Base-by-base conservation (phyloP, 2,888 invertebrate genomes). In the Aporophyla nigra region DNA sequence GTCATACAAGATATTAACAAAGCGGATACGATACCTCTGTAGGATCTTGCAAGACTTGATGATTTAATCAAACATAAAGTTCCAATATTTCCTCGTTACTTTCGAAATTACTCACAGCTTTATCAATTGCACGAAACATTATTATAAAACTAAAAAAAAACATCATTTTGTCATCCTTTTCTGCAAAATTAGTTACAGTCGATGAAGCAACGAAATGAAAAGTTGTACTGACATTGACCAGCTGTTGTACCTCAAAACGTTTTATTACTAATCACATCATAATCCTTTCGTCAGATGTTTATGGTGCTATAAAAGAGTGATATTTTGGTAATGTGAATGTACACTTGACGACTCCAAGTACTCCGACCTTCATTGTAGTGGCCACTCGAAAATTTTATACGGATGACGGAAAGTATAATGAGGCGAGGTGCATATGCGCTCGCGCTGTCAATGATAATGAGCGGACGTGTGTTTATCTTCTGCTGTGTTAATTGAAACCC, bases 401-500 rank as follows among this genome's bases (percentile, higher is more conserved):
- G 24, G 49, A n/a, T 51, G 56, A 19, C 70, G 58, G 66, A 80
- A 74, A 85, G 27, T 69, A 49, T 49, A 65, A 80, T 62, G 59
- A 54, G 54, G 33, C 56, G 71, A 62, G 72, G 80, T 75, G 84
- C 71, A 80, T 59, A 73, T 85, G 72, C 73, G 51, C 66, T 63
- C 56, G 73, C 66, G 59, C 75, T 78, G 78, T 70, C 71, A 72
- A 56, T 80, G 80, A 80, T 78, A 85, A 87, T 78, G 66, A 73
- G 74, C 79, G 77, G 83, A 80, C 74, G 65, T 75, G 58, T 74
- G 54, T 72, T 82, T 87, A 82, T 85, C 79, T 78, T 66, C 75
- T 72, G 58, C 68, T 70, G 49, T 78, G 80, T 80, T 80, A 85
- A 85, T 86, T 86, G 73, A 82, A 85, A 75, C 71, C 40, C 72